A percentile compares a stretch with the other conserved stretches of the same genome.
phyloP scores from a whole-genome alignment of 1,140 invertebrate species.

The Zeugodacus cucurbitae region DNA sequence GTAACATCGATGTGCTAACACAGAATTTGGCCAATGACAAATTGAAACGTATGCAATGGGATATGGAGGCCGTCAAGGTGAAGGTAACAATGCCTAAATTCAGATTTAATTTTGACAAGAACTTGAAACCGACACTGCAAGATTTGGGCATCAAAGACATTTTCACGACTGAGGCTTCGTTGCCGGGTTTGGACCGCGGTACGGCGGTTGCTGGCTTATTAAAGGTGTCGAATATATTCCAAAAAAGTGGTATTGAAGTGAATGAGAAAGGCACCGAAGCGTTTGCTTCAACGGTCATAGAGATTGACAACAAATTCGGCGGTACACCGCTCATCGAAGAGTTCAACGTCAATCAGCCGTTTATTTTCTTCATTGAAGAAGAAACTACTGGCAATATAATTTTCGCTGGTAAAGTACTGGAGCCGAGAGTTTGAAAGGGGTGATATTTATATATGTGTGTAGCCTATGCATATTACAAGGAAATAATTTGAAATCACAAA shows the following conservation, averaged over 20 bases:
- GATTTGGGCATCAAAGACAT: slow-evolving; percentile 78
- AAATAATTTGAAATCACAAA: neutral
- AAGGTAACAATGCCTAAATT: slow-evolving; percentile 81
- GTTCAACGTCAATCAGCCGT: slow-evolving; percentile 79
- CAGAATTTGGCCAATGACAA: slow-evolving; percentile 70
- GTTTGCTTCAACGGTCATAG: slow-evolving; percentile 79
- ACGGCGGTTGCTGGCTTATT: slow-evolving; percentile 67
- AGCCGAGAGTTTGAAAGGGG: slow-evolving; percentile 66
- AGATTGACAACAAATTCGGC: slow-evolving; percentile 78
- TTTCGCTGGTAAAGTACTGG: slow-evolving; percentile 77
- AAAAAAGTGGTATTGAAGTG: slow-evolving; percentile 85
- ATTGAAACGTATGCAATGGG: slow-evolving; percentile 69
- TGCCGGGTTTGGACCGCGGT: slow-evolving; percentile 73
- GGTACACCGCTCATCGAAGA: slow-evolving; percentile 66
- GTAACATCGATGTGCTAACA: slow-evolving; percentile 72
- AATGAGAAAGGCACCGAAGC: slow-evolving; percentile 85
- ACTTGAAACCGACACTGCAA: slow-evolving; percentile 72
- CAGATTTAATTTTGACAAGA: slow-evolving; percentile 75
- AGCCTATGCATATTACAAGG: neutral
- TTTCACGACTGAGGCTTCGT: slow-evolving; percentile 75
- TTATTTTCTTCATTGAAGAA: slow-evolving; percentile 84
- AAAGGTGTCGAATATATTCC: slow-evolving; percentile 78
- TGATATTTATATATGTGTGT: neutral
- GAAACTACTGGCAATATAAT: slow-evolving; percentile 76
- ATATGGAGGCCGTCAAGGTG: slow-evolving; percentile 71